These are phyloP conservation scores for Parambassis ranga DNA, from an alignment of 2,797 vertebrate species.

Conservation along the genomic window DNA sequence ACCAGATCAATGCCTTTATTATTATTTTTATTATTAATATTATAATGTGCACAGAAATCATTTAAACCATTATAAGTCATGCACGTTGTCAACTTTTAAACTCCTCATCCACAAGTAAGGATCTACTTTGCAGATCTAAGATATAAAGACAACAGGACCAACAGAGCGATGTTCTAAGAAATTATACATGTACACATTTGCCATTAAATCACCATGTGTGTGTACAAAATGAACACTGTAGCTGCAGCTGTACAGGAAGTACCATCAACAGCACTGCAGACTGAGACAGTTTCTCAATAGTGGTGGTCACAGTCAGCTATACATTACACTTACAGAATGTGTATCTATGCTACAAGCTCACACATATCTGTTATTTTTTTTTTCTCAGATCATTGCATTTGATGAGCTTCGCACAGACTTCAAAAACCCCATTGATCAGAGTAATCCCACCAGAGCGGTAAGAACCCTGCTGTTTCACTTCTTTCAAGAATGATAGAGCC, in stretches of 20 bases:
- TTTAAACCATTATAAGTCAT: not conserved
- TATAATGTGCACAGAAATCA: not conserved
- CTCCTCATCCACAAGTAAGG: not conserved
- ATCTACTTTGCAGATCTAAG: no score
- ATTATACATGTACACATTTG: constrained; percentile 25
- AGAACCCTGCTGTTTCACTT: constrained; percentile 64
- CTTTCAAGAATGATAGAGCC: constrained; percentile 50
- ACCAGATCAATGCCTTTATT: no score
- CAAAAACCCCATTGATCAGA: constrained; percentile 96
- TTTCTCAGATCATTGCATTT: constrained; percentile 90
- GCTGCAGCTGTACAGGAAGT: constrained; percentile 30
- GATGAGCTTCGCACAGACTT: constrained; percentile 95
- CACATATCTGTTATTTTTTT: constrained; percentile 37
- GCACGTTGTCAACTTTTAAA: not conserved
- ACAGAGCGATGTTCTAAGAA: not conserved
- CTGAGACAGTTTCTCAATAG: not conserved
- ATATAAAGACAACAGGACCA: not conserved
- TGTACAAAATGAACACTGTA: constrained; percentile 8
- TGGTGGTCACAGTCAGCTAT: not conserved
- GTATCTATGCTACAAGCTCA: constrained; percentile 8
- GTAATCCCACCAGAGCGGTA: constrained; percentile 95
- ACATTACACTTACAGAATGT: not conserved
- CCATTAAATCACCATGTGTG: constrained; percentile 25
- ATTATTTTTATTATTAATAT: not conserved
- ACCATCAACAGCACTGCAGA: not conserved